Base-by-base conservation (phyloP, 2,113 vertebrate genomes). In the Octodon degus region DNA sequence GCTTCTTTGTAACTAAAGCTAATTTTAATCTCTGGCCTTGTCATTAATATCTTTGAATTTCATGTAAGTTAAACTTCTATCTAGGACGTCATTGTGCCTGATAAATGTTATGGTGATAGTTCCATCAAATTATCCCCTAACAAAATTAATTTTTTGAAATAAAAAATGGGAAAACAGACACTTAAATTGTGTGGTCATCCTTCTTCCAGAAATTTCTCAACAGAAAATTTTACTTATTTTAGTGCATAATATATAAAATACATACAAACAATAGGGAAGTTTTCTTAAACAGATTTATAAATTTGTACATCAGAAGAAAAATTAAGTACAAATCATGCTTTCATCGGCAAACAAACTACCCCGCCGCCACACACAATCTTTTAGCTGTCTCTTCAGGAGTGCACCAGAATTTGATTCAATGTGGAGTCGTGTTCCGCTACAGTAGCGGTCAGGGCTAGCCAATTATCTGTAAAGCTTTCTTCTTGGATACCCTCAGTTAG, bases 401-500 rank as follows among this genome's bases (percentile, higher is more conserved):
- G n/a, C 67, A 95, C 63, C 34, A 94, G 83, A 93, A 96, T 97
- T 67, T 89, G 85, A 96, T 95, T 97, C 96, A 96, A 81, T 97
- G 95, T 96, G 88, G 95, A 96, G 74, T 96, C 79, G 27, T 95
- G 97, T 97, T 98, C 95, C 6, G 37, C 97, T 97, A 95, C 92
- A 94, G 82, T 97, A 93, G 63, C 68, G 95, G 58, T 43, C 72
- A 0, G 16, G 95, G 83, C 85, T 53, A 70, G 90, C 97, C 97
- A 97, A 97, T 98, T 97, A 97, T 97, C 96, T 97, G 77, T 80
- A 92, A 97, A 97, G 83, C 95, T 97, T 97, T 98, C 96, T 97
- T 97, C 97, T 96, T 96, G 93, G 96, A 97, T 98, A 79, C 96
- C 96, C 97, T 97, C 97, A 97, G 97, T 98, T 98, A 98, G 93